Percentiles rank a stretch among this genome's conserved stretches.
Evolutionary conservation across 2,113 vertebrate species (phyloP).

Genomic region (Malaclemys terrapin): DNA sequence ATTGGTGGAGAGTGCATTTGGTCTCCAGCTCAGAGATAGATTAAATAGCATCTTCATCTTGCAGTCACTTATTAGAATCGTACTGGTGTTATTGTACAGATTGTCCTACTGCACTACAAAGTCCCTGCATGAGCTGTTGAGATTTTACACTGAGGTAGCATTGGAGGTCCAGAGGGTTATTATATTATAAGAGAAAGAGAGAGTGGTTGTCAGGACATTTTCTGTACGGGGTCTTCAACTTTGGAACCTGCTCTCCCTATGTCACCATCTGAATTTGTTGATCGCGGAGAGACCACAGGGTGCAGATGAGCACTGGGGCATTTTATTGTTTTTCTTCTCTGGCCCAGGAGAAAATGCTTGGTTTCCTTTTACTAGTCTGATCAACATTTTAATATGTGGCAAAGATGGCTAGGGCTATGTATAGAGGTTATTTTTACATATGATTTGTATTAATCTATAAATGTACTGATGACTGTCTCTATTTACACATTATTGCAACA

Average conservation of each 20-base stretch:
- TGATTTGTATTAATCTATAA: background rate
- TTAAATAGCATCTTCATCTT: background rate
- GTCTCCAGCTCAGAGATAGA: accelerated
- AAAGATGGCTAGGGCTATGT: too few species aligned
- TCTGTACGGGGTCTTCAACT: background rate
- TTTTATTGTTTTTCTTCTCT: background rate
- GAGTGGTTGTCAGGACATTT: background rate
- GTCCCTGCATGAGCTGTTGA: background rate
- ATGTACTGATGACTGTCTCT: background rate
- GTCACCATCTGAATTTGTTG: background rate
- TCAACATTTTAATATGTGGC: too few species aligned
- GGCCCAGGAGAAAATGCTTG: too few species aligned
- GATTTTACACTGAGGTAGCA: background rate
- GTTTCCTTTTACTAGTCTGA: too few species aligned
- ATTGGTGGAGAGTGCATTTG: background rate
- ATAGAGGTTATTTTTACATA: background rate
- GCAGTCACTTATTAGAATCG: background rate
- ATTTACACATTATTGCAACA: too few species aligned
- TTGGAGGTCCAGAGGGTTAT: background rate
- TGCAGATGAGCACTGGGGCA: background rate
- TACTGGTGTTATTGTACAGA: background rate
- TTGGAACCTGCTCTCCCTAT: background rate
- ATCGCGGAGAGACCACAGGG: background rate
- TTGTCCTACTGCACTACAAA: background rate
- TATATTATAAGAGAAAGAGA: background rate